Base-by-base conservation (phyloP, 2,888 invertebrate species). In the Apotomis turbidana region DNA sequence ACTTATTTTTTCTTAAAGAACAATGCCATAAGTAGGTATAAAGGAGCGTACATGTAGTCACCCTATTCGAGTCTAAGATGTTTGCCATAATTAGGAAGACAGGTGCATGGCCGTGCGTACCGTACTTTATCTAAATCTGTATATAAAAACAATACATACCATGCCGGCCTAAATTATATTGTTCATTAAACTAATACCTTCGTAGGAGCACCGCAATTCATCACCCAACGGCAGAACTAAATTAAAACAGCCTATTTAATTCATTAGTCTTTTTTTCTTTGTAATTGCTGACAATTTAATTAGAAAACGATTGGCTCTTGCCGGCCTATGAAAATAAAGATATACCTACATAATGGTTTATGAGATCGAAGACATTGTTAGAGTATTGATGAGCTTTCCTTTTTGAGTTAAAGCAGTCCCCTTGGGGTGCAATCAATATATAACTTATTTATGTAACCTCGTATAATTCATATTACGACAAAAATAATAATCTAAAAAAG, bases 71-170 rank as follows among this genome's bases (percentile, higher is more conserved):
- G 41, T 41, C 5, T 41, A 0, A 41, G 41, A 41, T 15, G 27
- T 41, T 41, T 1, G 6, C 41, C 0, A 0, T 41, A 41, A 6
- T 41, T 0, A 41, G 6, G 4, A 6, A 41, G 41, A 41, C 41
- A 41, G 41, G 41, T 41, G 41, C 41, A 5, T 41, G 41, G 4
- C 54, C 13, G 6, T 54, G 8, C 15, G 54, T 54, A 6, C 4
- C 4, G 41, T 41, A 41, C 5, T 41, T 41, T 41, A 41, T 44
- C 15, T 64, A 15, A 54, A 63, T 13, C 1, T 52, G 13, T 63
- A 13, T 63, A 52, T 63, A 41, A 63, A 52, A 52, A 54, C 41
- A 63, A 54, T 63, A 63, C 41, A 41, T 63, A 63, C 41, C 41
- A 6, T 4, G n/a, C 63, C 51, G 51, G 13, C 36, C 59, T 10